phyloP scores from a whole-genome alignment of 2,113 vertebrate genomes.

The Amazona vittata region DNA sequence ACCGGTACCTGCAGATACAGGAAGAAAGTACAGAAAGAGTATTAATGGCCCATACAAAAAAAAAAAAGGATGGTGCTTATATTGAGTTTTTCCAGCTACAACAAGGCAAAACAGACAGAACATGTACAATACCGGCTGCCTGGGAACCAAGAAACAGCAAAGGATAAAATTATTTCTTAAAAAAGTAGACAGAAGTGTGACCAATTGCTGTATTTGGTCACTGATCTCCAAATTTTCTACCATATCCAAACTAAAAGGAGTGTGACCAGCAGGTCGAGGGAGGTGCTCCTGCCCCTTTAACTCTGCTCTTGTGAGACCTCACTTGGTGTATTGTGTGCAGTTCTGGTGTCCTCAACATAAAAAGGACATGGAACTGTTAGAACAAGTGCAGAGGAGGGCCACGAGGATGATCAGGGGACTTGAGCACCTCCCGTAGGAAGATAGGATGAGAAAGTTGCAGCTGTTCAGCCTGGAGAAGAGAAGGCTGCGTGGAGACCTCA shows the following conservation, averaged over 20 bases:
- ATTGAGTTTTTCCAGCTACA: neutral
- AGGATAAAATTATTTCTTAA: neutral
- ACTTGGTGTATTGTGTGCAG: too few species aligned
- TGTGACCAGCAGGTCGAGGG: too few species aligned
- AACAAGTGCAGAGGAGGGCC: too few species aligned
- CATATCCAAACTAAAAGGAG: neutral
- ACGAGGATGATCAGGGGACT: too few species aligned
- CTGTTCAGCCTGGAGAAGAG: too few species aligned
- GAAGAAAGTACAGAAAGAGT: neutral
- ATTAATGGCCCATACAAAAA: neutral
- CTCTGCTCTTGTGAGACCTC: too few species aligned
- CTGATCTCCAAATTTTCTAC: neutral
- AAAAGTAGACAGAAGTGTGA: neutral
- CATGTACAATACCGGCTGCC: neutral
- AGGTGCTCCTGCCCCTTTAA: too few species aligned
- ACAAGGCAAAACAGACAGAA: neutral
- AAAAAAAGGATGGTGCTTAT: neutral
- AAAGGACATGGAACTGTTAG: too few species aligned
- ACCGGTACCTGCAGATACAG: constrained; percentile 83
- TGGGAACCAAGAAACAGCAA: neutral
- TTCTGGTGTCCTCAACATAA: too few species aligned
- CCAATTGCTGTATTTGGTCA: neutral
- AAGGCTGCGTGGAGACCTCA: too few species aligned
- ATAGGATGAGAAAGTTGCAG: too few species aligned
- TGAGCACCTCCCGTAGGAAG: too few species aligned